Evolutionary conservation across 2,888 invertebrate genomes (phyloP).

Genomic region (Parnassius apollo): DNA sequence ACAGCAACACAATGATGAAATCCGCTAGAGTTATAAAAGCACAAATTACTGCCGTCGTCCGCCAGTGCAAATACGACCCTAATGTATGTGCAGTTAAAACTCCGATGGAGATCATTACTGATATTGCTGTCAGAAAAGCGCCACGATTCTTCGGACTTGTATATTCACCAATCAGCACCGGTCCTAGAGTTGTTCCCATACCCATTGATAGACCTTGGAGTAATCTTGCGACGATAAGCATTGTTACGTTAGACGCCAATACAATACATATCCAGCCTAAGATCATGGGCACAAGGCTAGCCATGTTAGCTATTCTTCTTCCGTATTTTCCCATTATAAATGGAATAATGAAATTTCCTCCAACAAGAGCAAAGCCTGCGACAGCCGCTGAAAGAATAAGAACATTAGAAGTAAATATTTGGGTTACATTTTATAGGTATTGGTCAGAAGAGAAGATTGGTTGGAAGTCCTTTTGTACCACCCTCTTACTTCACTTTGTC

Average conservation of each 20-base stretch:
- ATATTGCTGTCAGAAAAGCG: conserved; percentile 76
- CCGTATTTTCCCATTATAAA: conserved; percentile 78
- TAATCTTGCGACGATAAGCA: conserved; percentile 35
- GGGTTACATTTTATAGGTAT: neutral
- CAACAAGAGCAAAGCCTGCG: conserved; percentile 52
- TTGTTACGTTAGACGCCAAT: conserved; percentile 47
- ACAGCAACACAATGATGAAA: conserved; percentile 39
- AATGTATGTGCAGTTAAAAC: conserved; percentile 77
- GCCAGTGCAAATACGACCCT: conserved; percentile 76
- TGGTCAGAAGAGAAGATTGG: too few species aligned
- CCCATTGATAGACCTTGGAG: conserved; percentile 65
- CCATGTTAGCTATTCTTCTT: conserved; percentile 69
- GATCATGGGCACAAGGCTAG: conserved; percentile 64
- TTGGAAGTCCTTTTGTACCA: too few species aligned
- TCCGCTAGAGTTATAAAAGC: conserved; percentile 51
- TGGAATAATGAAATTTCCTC: conserved; percentile 55
- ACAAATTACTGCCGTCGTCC: conserved; percentile 61
- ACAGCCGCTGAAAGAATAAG: conserved; percentile 51
- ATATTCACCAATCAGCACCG: conserved; percentile 72
- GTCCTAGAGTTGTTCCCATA: conserved; percentile 55
- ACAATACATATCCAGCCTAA: conserved; percentile 74
- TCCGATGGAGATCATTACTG: conserved; percentile 76
- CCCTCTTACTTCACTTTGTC: too few species aligned
- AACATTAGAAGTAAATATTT: neutral
- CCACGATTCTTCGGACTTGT: conserved; percentile 78